Percentiles rank a stretch among this genome's conserved stretches.
These are phyloP conservation scores for Ditula angustiorana DNA, from an alignment of 2,888 invertebrate genomes.

Conservation along the genomic window DNA sequence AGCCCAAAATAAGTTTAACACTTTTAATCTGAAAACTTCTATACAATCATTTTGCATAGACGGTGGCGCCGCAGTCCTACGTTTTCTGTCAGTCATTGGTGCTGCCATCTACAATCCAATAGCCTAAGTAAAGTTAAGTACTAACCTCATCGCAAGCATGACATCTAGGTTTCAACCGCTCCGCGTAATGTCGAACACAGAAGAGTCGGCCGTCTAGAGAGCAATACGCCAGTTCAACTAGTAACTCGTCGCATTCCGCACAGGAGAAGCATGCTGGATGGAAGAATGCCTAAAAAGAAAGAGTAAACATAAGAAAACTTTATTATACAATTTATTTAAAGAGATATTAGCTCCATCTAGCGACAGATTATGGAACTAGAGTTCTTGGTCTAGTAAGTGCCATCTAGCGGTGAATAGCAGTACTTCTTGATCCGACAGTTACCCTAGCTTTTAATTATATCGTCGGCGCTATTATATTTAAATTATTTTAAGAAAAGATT, in stretches of 20 bases:
- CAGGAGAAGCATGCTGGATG: constrained; percentile 98
- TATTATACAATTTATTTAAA: not conserved
- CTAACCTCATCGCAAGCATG: constrained; percentile 99
- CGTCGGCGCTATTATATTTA: no score
- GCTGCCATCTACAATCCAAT: not conserved
- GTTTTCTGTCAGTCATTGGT: no score
- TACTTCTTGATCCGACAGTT: no score
- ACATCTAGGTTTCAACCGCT: constrained; percentile 97
- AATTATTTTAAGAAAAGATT: not conserved
- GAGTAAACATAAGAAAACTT: not conserved
- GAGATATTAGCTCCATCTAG: constrained; percentile 51
- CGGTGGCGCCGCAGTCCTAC: no score
- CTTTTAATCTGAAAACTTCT: no score
- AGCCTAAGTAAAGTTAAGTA: constrained; percentile 42
- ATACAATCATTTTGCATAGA: no score
- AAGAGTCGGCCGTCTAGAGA: constrained; percentile 94
- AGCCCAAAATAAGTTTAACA: no score
- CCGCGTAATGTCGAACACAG: constrained; percentile 98
- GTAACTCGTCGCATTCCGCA: constrained; percentile 94
- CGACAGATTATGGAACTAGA: constrained; percentile 45
- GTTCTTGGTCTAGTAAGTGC: not conserved
- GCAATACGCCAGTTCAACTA: constrained; percentile 98
- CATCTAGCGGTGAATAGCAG: not conserved
- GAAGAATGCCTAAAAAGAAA: constrained; percentile 86
- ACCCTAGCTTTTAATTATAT: no score